These are phyloP conservation scores for Escarpia spicata DNA, from an alignment of 2,888 invertebrate genomes.

Conservation along the genomic window DNA sequence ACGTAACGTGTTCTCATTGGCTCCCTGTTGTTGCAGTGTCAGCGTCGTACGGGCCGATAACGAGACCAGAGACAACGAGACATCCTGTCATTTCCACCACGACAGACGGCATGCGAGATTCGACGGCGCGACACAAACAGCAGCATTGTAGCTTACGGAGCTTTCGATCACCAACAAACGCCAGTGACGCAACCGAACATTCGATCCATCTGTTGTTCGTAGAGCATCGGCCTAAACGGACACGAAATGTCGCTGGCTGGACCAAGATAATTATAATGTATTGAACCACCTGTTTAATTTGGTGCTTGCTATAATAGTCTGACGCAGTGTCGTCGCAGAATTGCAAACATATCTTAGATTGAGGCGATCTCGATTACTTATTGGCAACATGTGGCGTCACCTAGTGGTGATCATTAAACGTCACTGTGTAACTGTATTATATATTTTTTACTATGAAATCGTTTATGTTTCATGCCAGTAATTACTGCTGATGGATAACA, in stretches of 20 bases:
- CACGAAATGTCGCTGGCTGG: not conserved
- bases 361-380: not conserved
- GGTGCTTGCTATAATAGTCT: not conserved
- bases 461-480: not conserved
- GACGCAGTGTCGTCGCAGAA: not conserved
- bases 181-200: conserved; percentile 6
- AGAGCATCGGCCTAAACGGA: not conserved
- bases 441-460: not conserved
- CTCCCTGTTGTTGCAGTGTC: not conserved
- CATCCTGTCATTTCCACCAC: not conserved
- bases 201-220: not conserved
- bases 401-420: not conserved
- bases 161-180: not conserved
- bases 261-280: not conserved
- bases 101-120: not conserved
- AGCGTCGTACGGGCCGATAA: not conserved
- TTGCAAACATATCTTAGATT: not conserved
- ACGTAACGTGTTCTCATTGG: not conserved
- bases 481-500: not conserved
- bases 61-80: not conserved
- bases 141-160: not conserved
- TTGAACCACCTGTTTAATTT: not conserved
- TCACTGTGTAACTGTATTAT: not conserved
- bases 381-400: not conserved
- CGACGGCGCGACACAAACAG: not conserved